These are phyloP conservation scores for Schizothorax lantsangensis DNA, from an alignment of 2,797 vertebrate species.

Conservation along the genomic window DNA sequence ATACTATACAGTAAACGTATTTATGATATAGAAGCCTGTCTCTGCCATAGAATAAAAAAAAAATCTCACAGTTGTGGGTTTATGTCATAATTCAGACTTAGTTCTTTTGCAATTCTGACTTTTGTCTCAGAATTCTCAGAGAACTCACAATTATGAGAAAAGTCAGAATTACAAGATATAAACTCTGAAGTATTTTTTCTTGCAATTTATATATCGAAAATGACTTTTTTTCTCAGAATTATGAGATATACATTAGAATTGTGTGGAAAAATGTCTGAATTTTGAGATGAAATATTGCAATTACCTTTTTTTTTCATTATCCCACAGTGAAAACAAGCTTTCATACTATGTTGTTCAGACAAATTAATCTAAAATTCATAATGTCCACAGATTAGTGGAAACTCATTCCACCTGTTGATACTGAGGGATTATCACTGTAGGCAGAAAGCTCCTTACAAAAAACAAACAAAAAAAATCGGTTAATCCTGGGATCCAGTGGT, in stretches of 20 bases:
- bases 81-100: neutral
- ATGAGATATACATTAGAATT: neutral
- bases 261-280: neutral
- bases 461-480: neutral
- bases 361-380: neutral
- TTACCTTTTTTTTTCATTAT: neutral
- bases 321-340: neutral
- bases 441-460: neutral
- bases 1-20: too few relatives aligned
- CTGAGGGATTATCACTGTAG: neutral
- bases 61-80: too few relatives aligned
- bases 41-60: neutral
- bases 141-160: too few relatives aligned
- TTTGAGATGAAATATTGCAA: neutral
- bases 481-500: neutral
- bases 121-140: too few relatives aligned
- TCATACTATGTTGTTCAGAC: neutral
- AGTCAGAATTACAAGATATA: too few relatives aligned
- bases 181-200: neutral
- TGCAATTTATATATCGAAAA: neutral
- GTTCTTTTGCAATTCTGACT: too few relatives aligned
- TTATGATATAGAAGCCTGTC: neutral
- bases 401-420: slow-evolving; percentile 8
- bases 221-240: neutral
- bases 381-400: neutral